Evolutionary conservation across 2,797 vertebrate species (phyloP), one percentile per base, ranked within the genome.

Genomic region (Threskiornis aethiopicus): DNA sequence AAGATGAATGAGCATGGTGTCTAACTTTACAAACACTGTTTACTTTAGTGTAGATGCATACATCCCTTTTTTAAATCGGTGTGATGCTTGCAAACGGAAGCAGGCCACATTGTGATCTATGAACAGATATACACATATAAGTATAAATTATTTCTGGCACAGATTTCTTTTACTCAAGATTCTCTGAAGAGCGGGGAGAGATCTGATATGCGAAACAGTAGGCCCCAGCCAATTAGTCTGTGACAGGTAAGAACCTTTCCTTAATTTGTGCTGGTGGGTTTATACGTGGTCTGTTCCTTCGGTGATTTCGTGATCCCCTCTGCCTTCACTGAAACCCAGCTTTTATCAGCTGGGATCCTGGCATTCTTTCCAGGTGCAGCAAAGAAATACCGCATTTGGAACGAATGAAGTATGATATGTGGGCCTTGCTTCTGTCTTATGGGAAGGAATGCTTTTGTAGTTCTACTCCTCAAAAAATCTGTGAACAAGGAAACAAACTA

Each of bases 141-240:
- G 41, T 55, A 87, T 46, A 49, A 89, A 92, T 84, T 51, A 39
- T 19, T 95, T 87, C 84, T 95, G 84, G 79, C 87, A 94, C 29
- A 66, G 59, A 71, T 62, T 64, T 73, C 58, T 92, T 85, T 83
- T 70, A 81, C 57, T 86, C 29, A 52, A 37, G 62, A 42, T 83
- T 84, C 67, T 94, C 71, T 69, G 78, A 95, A 35, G 90, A 94
- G 62, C 61, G 93, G 69, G 67, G 59, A 85, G 39, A 92, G 54
- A 94, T 69, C 52, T 86, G 82, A 90, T 82, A 84, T 10, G 44
- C 55, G 76, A 78, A 96, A 86, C 89, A 87, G 82, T 84, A 79
- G 76, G 62, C 39, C 42, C 41, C 77, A 55, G 76, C 39, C 83
- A 95, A 90, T 76, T 55, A 94, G 76, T 28, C 25, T 84, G 44